Evolutionary conservation across 2,797 vertebrate species (phyloP).

Genomic region (Champsocephalus gunnari): DNA sequence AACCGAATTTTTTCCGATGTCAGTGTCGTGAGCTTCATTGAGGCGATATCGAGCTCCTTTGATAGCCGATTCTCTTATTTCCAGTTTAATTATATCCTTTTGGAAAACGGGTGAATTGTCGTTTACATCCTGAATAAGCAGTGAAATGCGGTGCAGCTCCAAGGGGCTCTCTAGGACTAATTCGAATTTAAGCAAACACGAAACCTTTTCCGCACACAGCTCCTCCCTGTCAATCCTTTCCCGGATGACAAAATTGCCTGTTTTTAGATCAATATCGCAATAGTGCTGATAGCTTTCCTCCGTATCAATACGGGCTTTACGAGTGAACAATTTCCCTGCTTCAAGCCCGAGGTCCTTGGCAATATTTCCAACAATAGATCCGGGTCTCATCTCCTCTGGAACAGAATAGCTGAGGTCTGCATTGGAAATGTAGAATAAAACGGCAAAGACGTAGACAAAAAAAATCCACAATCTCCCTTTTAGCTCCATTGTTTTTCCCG

Average conservation of each 20-base stretch:
- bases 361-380: too few species aligned
- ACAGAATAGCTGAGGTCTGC: too few species aligned
- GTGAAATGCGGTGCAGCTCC: constrained; percentile 67
- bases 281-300: constrained; percentile 57
- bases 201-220: constrained; percentile 60
- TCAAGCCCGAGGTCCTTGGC: too few species aligned
- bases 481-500: too few species aligned
- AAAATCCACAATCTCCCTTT: too few species aligned
- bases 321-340: constrained; percentile 8
- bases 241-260: constrained; percentile 61
- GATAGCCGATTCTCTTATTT: constrained; percentile 55
- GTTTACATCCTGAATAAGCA: constrained; percentile 86
- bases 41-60: constrained; percentile 71
- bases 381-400: too few species aligned
- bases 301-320: constrained; percentile 71
- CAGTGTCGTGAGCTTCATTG: constrained; percentile 63
- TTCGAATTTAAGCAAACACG: constrained; percentile 80
- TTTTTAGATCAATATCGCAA: constrained; percentile 55
- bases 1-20: constrained; percentile 65
- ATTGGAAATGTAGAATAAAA: too few species aligned
- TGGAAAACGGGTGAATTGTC: constrained; percentile 85
- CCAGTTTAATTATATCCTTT: constrained; percentile 72
- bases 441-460: too few species aligned
- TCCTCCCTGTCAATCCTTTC: constrained; percentile 79
- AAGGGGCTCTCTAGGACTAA: constrained; percentile 83